Percentiles rank a stretch among this genome's conserved stretches.
Evolutionary conservation across 2,797 vertebrate species (phyloP).

Genomic region (Lindbergichthys nudifrons): DNA sequence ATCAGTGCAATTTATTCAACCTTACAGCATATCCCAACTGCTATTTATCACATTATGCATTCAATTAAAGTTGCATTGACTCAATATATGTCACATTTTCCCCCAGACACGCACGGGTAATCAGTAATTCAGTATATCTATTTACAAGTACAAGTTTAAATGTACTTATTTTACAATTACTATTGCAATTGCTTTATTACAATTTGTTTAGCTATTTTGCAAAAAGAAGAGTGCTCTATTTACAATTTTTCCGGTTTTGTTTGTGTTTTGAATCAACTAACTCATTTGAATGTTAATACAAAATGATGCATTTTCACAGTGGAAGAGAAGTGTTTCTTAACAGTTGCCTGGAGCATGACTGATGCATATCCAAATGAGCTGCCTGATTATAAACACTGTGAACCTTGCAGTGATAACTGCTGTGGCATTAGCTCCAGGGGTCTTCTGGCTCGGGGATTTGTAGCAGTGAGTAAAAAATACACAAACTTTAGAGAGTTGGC

Average conservation of each 20-base stretch:
- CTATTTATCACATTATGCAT: conserved; percentile 54
- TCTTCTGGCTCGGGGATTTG: conserved; percentile 42
- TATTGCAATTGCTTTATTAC: neutral
- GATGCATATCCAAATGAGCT: conserved; percentile 71
- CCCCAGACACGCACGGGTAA: conserved; percentile 20
- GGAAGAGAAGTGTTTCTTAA: conserved; percentile 62
- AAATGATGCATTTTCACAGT: conserved; percentile 53
- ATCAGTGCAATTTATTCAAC: conserved; percentile 35
- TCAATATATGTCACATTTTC: conserved; percentile 43
- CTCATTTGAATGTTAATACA: conserved; percentile 58
- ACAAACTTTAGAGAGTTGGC: conserved; percentile 33
- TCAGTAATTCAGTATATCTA: conserved; percentile 23
- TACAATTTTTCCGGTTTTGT: conserved; percentile 28
- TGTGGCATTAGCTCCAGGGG: conserved; percentile 59
- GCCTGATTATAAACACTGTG: conserved; percentile 62
- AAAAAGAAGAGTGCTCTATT: neutral
- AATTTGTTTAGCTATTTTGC: conserved; percentile 5
- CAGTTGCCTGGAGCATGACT: conserved; percentile 68
- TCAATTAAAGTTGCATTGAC: conserved; percentile 47
- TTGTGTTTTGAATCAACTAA: conserved; percentile 38
- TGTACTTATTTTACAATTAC: conserved; percentile 2
- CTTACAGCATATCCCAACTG: conserved; percentile 36
- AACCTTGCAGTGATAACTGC: conserved; percentile 60
- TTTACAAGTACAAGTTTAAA: neutral
- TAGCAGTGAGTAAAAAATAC: conserved; percentile 28